Conservation (phyloP, 2,113 vertebrate genomes). For the Pipra filicauda region DNA sequence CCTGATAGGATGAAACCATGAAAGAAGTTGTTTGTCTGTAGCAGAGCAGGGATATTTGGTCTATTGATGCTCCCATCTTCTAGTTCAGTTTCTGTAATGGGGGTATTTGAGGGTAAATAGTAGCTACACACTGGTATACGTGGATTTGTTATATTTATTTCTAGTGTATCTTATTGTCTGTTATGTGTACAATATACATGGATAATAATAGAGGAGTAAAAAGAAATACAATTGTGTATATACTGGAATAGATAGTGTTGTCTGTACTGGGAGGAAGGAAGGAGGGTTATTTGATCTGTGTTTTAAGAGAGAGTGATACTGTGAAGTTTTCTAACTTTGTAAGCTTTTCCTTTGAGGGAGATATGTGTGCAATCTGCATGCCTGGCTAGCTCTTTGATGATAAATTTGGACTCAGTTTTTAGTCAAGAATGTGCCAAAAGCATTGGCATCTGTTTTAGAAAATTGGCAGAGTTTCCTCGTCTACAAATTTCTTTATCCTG, state of each 20-base stretch:
- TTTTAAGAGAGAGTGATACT: constrained; percentile 41
- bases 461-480: constrained; percentile 39
- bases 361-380: constrained; percentile 61
- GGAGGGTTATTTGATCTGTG: constrained; percentile 47
- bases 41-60: neutral
- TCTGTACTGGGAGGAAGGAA: constrained; percentile 39
- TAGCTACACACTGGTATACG: neutral
- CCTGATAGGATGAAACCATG: neutral
- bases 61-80: neutral
- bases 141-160: neutral
- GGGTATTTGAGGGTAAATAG: neutral
- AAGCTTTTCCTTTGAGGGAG: constrained; percentile 47
- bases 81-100: neutral
- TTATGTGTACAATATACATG: neutral
- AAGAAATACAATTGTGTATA: constrained; percentile 2
- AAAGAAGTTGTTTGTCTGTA: neutral
- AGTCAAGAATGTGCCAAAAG: constrained; percentile 49
- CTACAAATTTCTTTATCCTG: constrained; percentile 34
- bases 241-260: constrained; percentile 1
- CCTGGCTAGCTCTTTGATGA: constrained; percentile 65
- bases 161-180: neutral
- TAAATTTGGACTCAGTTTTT: constrained; percentile 59
- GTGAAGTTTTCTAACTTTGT: constrained; percentile 42
- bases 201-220: neutral
- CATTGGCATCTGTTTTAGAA: constrained; percentile 28